A percentile compares a stretch with the other conserved stretches of the same genome.
Evolutionary conservation across 1,140 invertebrate genomes (phyloP).

Genomic region (Polypedilum vanderplanki): DNA sequence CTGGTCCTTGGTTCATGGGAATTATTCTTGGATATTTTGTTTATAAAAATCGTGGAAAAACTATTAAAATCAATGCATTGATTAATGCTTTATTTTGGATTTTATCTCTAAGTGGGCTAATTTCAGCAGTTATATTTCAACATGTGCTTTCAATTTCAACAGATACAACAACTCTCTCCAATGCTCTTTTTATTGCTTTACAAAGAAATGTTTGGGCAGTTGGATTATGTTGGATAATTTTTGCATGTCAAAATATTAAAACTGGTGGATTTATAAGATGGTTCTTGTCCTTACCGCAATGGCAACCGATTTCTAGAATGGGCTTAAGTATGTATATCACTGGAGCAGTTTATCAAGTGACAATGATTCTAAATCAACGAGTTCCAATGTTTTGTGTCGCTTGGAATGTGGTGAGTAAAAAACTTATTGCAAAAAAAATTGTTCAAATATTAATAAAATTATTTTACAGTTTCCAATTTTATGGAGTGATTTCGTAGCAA

Average conservation of each 20-base stretch:
- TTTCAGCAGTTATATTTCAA: neutral
- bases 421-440: neutral
- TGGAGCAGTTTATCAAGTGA: neutral
- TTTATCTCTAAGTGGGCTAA: neutral
- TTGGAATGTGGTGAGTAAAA: neutral
- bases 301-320: slow-evolving; percentile 13
- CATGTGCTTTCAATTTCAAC: neutral
- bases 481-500: neutral
- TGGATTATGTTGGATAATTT: slow-evolving; percentile 51
- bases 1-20: neutral
- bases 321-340: neutral
- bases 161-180: slow-evolving; percentile 34
- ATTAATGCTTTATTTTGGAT: neutral
- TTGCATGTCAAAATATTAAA: slow-evolving; percentile 47
- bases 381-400: no score
- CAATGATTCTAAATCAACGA: neutral
- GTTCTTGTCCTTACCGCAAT: neutral
- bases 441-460: neutral
- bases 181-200: slow-evolving; percentile 49
- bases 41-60: neutral
- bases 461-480: neutral
- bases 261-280: slow-evolving; percentile 44
- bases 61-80: neutral
- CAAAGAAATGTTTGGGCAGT: slow-evolving; percentile 47
- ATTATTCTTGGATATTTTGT: neutral